Evolutionary conservation across 2,888 invertebrate species (phyloP), one percentile per base, ranked within the genome.

Genomic region (Kuschelorhynchus macadamiae): DNA sequence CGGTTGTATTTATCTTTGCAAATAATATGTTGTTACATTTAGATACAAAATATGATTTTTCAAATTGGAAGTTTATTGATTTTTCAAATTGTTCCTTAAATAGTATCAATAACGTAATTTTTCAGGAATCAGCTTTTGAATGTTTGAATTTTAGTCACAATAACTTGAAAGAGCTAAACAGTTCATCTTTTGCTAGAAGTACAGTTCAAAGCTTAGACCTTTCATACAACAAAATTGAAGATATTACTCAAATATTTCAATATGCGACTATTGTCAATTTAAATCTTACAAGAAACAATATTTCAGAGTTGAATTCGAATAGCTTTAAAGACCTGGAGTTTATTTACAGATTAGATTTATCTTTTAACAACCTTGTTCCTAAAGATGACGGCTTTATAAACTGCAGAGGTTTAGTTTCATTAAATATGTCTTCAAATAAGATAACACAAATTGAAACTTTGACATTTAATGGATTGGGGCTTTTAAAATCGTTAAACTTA

Each of bases 81-180:
- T 39, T 41, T 41, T 39, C 55, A 11, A 55, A 55, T 20, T 55
- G 55, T 32, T 55, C 55, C 8, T 41, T 55, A 42, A 16, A 8
- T 14, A 42, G 8, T 42, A 16, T 42, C 2, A 42, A 14, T 42
- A 42, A 14, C 17, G 2, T 7, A 5, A 42, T 4, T 16, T 42
- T 42, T 17, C 16, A 42, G 14, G 11, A 14, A 17, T 42, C 42
- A 16, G 5, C 4, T 16, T 17, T 17, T 3, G 16, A 2, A 2
- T 17, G 14, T 42, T 20, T 55, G 3, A 39, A 55, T 33, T 55
- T 55, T 0, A 55, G 55, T 41, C 17, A 55, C 14, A 55, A 55
- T n/a, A 20, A 42, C 8, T 17, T 42, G 1, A 42, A 42, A 16
- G 1, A 1, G 8, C 2, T 7, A 7, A 42, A 2, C 16, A 11